Percentiles rank a stretch among this genome's conserved stretches.
Evolutionary conservation across 1,140 invertebrate species (phyloP).

Genomic region (Pseudomyrmex cubaensis): DNA sequence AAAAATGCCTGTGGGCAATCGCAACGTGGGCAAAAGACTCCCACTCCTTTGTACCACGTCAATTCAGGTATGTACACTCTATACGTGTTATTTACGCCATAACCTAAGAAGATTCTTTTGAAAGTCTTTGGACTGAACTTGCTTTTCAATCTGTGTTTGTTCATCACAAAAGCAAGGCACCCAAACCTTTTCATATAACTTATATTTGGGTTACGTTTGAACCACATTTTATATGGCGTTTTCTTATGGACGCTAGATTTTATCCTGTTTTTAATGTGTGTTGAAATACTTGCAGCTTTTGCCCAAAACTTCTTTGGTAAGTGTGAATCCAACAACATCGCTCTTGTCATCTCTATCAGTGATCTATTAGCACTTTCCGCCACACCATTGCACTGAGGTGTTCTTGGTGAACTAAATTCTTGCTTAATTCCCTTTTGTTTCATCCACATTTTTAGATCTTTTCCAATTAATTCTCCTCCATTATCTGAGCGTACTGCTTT

Average conservation of each 20-base stretch:
- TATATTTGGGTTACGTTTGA: background rate
- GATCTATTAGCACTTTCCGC: conserved; percentile 2
- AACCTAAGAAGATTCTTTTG: conserved; percentile 35
- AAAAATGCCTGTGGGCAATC: too few relatives aligned
- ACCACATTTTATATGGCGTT: conserved; percentile 1
- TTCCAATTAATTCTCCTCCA: background rate
- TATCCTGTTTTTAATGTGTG: background rate
- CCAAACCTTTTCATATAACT: conserved; percentile 23
- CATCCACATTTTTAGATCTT: background rate
- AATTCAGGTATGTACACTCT: conserved; percentile 21
- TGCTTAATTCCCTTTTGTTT: conserved; percentile 2
- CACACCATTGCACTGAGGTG: conserved; percentile 14
- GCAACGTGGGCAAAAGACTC: too few relatives aligned
- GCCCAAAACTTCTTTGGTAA: background rate
- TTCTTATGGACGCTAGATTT: background rate
- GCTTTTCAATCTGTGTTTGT: background rate
- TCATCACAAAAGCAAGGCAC: background rate
- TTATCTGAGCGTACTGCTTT: too few relatives aligned
- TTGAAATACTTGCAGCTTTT: background rate
- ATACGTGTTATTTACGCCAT: background rate
- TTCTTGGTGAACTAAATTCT: conserved; percentile 12
- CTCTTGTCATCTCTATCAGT: background rate
- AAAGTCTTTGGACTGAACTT: conserved; percentile 6
- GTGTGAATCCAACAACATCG: background rate
- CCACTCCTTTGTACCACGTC: background rate